Evolutionary conservation across 1,140 invertebrate genomes (phyloP).

Genomic region (Hestina assimilis): DNA sequence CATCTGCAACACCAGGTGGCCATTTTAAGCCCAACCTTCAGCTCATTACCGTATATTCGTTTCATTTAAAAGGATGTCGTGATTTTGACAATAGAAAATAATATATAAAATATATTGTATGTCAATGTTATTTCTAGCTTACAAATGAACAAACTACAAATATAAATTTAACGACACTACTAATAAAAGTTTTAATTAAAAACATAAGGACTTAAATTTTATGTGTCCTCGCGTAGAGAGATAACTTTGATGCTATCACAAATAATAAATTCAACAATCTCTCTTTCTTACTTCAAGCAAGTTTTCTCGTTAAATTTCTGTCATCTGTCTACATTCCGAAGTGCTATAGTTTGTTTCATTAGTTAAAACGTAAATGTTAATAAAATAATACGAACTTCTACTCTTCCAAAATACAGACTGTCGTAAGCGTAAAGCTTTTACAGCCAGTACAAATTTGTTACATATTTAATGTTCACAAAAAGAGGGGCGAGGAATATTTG

Average conservation of each 20-base stretch:
- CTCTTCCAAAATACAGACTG: conserved; percentile 23
- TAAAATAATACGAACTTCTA: background rate
- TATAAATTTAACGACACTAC: no score
- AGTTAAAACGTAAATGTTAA: conserved; percentile 7
- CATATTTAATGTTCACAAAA: conserved; percentile 65
- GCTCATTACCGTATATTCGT: no score
- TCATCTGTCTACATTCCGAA: background rate
- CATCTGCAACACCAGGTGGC: no score
- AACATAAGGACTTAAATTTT: background rate
- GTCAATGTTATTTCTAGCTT: no score
- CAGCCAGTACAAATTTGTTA: conserved; percentile 32
- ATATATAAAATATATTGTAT: no score
- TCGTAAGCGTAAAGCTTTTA: conserved; percentile 30
- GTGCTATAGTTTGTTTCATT: conserved; percentile 13
- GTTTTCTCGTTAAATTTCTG: conserved; percentile 4
- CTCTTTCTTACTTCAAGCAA: background rate
- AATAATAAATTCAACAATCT: background rate
- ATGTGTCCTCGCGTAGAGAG: background rate
- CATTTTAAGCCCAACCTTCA: no score
- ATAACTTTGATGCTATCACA: background rate
- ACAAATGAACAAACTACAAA: background rate
- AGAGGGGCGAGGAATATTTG: conserved; percentile 37
- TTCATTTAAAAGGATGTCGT: no score
- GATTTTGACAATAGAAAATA: no score
- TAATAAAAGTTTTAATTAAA: background rate